Evolutionary conservation across 1,140 invertebrate genomes (phyloP).

Genomic region (Drosophila nasuta): DNA sequence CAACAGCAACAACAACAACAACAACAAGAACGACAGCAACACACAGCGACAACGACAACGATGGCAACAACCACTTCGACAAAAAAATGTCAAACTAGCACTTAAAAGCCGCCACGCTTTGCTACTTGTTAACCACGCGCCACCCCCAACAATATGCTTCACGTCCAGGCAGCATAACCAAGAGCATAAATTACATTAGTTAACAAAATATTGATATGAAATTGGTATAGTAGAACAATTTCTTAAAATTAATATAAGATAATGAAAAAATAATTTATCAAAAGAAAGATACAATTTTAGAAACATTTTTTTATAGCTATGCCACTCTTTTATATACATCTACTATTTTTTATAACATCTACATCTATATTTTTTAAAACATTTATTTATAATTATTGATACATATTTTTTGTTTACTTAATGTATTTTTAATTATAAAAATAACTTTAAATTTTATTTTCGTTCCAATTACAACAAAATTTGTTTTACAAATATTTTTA

Average conservation of each 20-base stretch:
- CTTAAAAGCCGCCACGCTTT: slow-evolving; percentile 81
- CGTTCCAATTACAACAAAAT: too few relatives aligned
- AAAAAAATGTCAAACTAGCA: slow-evolving; percentile 80
- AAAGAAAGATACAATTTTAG: too few relatives aligned
- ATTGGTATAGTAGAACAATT: not conserved
- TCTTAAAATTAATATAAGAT: not conserved
- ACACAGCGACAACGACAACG: slow-evolving; percentile 13
- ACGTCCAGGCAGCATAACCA: slow-evolving; percentile 54
- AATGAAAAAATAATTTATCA: not conserved
- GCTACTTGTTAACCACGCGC: slow-evolving; percentile 80
- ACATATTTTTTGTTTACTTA: too few relatives aligned
- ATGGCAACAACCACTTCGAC: slow-evolving; percentile 32
- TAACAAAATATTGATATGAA: slow-evolving; percentile 7
- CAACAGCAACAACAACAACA: slow-evolving; percentile 52
- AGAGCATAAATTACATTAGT: slow-evolving; percentile 39
- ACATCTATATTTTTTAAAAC: too few relatives aligned
- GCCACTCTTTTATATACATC: too few relatives aligned
- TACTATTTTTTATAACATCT: too few relatives aligned
- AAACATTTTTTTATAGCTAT: too few relatives aligned
- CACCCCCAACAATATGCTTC: slow-evolving; percentile 78
- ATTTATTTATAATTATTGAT: too few relatives aligned
- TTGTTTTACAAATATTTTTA: too few relatives aligned
- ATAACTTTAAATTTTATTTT: too few relatives aligned
- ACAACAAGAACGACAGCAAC: slow-evolving; percentile 38
- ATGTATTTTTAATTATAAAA: too few relatives aligned